These are phyloP conservation scores for Pluvialis apricaria DNA, from an alignment of 2,113 vertebrate genomes.

Conservation along the genomic window DNA sequence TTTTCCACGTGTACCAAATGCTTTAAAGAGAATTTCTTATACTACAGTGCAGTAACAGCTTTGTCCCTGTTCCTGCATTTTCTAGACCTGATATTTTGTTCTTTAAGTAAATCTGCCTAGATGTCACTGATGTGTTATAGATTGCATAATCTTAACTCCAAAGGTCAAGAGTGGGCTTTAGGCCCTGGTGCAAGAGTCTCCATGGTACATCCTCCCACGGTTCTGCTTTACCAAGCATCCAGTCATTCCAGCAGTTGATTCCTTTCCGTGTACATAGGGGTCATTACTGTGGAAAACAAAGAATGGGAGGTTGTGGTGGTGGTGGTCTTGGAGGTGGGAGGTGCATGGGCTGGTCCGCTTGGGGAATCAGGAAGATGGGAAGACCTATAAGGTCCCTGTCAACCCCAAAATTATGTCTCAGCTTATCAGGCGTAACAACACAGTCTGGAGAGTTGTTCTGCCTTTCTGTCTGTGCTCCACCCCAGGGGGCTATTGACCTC, in stretches of 20 bases:
- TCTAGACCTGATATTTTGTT: not conserved
- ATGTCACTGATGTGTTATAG: not conserved
- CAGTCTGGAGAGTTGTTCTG: not conserved
- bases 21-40: not conserved
- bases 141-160: not conserved
- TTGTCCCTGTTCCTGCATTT: not conserved
- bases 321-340: not conserved
- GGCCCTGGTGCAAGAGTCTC: not conserved
- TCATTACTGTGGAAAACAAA: not conserved
- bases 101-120: not conserved
- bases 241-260: not conserved
- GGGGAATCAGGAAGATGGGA: not conserved
- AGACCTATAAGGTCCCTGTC: not conserved
- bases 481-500: not conserved
- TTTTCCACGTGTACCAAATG: not conserved
- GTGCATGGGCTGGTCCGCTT: fast-evolving
- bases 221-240: not conserved
- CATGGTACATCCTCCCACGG: fast-evolving
- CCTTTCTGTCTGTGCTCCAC: not conserved
- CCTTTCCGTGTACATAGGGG: not conserved
- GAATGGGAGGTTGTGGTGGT: not conserved
- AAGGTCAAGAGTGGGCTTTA: not conserved
- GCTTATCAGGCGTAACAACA: not conserved
- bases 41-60: not conserved
- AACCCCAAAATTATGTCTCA: not conserved